Evolutionary conservation across 2,797 vertebrate genomes (phyloP), one percentile per base, ranked within the genome.

Genomic region (Megalops cyprinoides): DNA sequence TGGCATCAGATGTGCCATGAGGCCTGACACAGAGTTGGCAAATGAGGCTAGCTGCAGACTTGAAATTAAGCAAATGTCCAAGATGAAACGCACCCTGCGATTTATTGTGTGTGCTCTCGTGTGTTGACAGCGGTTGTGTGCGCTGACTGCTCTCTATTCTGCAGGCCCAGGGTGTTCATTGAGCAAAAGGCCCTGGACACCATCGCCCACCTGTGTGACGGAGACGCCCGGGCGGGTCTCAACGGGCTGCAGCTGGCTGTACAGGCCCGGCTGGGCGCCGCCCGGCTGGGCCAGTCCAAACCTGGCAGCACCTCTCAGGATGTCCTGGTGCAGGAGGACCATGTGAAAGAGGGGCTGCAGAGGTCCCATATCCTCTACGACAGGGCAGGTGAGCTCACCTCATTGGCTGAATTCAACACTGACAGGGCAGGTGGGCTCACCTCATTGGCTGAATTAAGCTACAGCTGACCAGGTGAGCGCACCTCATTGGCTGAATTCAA

Each of bases 281-380:
- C 87, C 12, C 87, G 23, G 46, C 1, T 51, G 2, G 60, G 67
- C 15, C 14, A 20, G 9, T 28, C 42, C 0, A 81, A 60, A 74
- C 71, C 44, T 15, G 58, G 60, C 1, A 86, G 80, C 73, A 83
- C 88, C 56, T 28, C 84, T 49, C 86, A 83, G 80, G 86, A 87
- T 42, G 88, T 96, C 75, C 25, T 97, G 79, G 90, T 99, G 81
- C 96, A 92, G 9, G 98, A 99, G 90, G 92, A 94, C 1, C 96
- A 99, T 0, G 75, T 97, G 67, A 99, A 99, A 87, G 98, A 98
- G 87, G 98, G 97, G 20, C 95, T 99, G 0, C 98, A 99, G 89
- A 94, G 95, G 80, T 98, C 98, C 15, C 98, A 99, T 83, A 97
- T 99, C 86, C 93, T 99, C 9, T 99, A 99, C 65, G 98, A 99